These are phyloP conservation scores for Cladorhizidae sp. DNA, from an alignment of 37 sponge, comb jelly and placozoan species.

Conservation along the genomic window DNA sequence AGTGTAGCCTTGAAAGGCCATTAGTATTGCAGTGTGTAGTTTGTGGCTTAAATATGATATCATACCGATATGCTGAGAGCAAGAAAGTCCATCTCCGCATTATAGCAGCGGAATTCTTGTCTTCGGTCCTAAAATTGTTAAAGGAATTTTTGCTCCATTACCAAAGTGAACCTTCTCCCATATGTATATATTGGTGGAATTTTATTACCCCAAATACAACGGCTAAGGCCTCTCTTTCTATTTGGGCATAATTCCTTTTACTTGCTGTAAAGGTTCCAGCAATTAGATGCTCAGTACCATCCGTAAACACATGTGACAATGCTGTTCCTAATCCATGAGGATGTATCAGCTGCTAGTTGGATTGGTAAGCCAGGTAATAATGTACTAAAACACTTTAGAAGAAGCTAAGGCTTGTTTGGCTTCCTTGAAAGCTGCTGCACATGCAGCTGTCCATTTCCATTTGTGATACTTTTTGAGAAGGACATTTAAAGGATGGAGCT, in stretches of 20 bases:
- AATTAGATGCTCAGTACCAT: slow-evolving; percentile 17
- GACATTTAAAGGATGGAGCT: slow-evolving; percentile 12
- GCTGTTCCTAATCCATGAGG: slow-evolving; percentile 33
- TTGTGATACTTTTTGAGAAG: slow-evolving; percentile 7
- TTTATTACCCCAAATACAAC: slow-evolving; percentile 24
- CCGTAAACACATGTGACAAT: slow-evolving; percentile 19
- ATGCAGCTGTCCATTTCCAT: slow-evolving; percentile 9
- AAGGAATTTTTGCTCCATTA: slow-evolving; percentile 32
- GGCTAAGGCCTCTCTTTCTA: slow-evolving; percentile 43
- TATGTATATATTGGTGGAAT: slow-evolving; percentile 24
- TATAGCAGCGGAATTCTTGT: slow-evolving; percentile 30
- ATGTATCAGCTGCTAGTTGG: slow-evolving; percentile 21
- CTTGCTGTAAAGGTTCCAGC: not conserved
- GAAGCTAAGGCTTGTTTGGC: slow-evolving; percentile 28
- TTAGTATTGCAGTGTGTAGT: slow-evolving; percentile 14
- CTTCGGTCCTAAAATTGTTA: slow-evolving; percentile 10
- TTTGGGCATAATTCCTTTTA: slow-evolving; percentile 24
- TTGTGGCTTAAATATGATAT: not conserved
- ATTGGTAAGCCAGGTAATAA: slow-evolving; percentile 22
- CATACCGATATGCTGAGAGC: slow-evolving; percentile 28
- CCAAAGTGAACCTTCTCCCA: not conserved
- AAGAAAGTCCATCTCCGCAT: slow-evolving; percentile 35
- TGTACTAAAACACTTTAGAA: slow-evolving; percentile 7
- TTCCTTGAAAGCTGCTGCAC: slow-evolving; percentile 13
- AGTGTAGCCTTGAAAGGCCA: slow-evolving; percentile 2